Base-by-base conservation (phyloP, 2,797 vertebrate species). In the Geotria australis region DNA sequence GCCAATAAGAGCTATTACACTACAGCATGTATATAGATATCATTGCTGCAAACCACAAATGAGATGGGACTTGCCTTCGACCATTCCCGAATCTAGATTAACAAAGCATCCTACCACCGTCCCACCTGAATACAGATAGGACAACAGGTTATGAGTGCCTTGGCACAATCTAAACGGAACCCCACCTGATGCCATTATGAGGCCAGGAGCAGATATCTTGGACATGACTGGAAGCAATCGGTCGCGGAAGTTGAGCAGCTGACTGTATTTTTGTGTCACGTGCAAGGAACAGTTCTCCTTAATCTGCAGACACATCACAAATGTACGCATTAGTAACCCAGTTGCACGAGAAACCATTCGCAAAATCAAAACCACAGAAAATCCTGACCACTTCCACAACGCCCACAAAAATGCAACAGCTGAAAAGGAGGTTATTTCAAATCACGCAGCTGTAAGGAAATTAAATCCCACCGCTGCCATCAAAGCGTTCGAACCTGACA, bases 241-340 rank as follows among this genome's bases (percentile, higher is more conserved):
- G 51, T 85, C 74, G 72, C 94, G 88, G 68, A 94, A 80, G 65
- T 82, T 93, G 57, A 89, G 75, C 62, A 95, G 73, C 69, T 91
- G 85, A 68, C 84, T 93, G 70, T 86, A 86, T 46, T 79, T 76
- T 70, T 98, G 89, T 61, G 85, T 81, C 74, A 98, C 67, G 71
- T 94, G 89, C 46, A 98, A 81, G 3, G 88, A 94, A 62, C 89
- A 98, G 57, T 83, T 85, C 65, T 77, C 77, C 11, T 76, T 74
- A 57, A 84, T 65, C 88, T 98, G 64, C 10, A 46, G 57, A 56
- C 12, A 48, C 11, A 13, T 46, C 46, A 57, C 15, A 10, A 46
- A 5, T 4, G 8, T 9, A 8, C 14, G 6, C 12, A 56, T 55
- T 6, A 24, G 55, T 11, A 3, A 38, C 9, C 48, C 46, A 14